These are phyloP conservation scores for Bradypodion ventrale DNA, from an alignment of 2,797 vertebrate genomes.

Conservation along the genomic window DNA sequence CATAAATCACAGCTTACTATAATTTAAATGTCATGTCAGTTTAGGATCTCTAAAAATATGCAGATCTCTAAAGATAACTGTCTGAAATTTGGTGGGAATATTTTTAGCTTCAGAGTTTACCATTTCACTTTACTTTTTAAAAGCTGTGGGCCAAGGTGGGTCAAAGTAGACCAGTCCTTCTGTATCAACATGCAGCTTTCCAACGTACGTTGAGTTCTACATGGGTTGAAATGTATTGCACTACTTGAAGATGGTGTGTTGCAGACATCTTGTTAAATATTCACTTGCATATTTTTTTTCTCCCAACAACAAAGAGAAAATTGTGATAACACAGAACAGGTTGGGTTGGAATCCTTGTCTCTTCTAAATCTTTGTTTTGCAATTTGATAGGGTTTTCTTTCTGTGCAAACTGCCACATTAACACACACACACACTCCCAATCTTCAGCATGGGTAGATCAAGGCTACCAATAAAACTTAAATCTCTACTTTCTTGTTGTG, in stretches of 20 bases:
- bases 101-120: no score
- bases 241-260: not conserved
- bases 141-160: no score
- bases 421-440: not conserved
- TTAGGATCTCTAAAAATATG: no score
- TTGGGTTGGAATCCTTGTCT: not conserved
- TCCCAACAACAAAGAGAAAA: not conserved
- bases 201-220: not conserved
- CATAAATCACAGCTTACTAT: no score
- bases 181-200: not conserved
- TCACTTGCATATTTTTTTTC: not conserved
- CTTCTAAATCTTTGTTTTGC: not conserved
- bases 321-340: not conserved
- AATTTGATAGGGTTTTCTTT: not conserved
- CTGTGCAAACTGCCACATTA: not conserved
- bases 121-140: no score
- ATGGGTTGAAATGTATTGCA: no score
- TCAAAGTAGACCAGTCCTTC: no score
- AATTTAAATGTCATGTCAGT: no score
- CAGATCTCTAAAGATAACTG: no score
- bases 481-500: not conserved
- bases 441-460: not conserved
- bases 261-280: not conserved
- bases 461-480: not conserved
- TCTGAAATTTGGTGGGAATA: no score